A percentile compares a stretch with the other conserved stretches of the same genome.
These are phyloP conservation scores for Phorcus lineatus DNA, from an alignment of 2,888 invertebrate genomes.

Conservation along the genomic window DNA sequence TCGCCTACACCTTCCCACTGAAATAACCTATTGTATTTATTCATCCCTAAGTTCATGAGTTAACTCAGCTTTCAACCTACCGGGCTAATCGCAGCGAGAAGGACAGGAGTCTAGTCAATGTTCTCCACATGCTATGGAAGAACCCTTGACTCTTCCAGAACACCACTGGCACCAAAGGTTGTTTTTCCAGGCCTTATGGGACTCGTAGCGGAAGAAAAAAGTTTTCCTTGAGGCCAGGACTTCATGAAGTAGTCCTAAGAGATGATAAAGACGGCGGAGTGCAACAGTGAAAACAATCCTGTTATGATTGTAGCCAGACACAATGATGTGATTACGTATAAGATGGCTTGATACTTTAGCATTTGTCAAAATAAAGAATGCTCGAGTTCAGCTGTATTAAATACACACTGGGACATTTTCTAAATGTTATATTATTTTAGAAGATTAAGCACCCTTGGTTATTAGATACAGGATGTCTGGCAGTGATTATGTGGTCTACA, in stretches of 20 bases:
- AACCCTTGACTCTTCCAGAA: background rate
- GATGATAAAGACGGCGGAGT: background rate
- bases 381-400: background rate
- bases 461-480: too few relatives aligned
- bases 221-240: background rate
- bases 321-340: background rate
- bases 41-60: too few relatives aligned
- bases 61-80: too few relatives aligned
- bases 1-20: too few relatives aligned
- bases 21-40: too few relatives aligned
- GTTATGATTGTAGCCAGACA: background rate
- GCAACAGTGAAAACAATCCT: background rate
- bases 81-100: too few relatives aligned
- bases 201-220: background rate
- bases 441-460: background rate
- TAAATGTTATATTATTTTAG: background rate
- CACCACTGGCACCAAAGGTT: background rate
- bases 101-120: background rate
- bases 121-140: background rate
- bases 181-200: background rate
- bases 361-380: background rate
- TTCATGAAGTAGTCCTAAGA: background rate
- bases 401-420: background rate
- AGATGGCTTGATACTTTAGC: background rate
- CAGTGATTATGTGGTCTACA: too few relatives aligned